Percentiles rank a stretch among this genome's conserved stretches.
Conservation (phyloP, 2,888 invertebrate genomes). For the Drymonia ruficornis region DNA sequence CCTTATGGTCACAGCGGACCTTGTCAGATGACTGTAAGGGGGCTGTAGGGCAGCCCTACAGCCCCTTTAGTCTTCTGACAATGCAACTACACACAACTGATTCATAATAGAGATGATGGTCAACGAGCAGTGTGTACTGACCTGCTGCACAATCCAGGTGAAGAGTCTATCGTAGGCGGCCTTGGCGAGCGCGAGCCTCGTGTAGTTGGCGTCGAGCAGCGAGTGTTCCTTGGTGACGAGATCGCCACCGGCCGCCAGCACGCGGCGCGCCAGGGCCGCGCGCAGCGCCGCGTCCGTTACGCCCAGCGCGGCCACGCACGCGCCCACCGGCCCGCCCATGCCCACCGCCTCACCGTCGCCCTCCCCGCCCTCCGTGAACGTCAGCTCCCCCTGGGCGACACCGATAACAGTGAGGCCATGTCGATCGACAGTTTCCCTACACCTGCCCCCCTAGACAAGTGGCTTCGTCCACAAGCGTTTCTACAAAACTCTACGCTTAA, state of each 20-base stretch:
- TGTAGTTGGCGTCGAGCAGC: slow-evolving; percentile 92
- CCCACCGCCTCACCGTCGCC: slow-evolving; percentile 86
- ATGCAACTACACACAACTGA: too few species aligned
- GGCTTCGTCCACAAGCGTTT: too few species aligned
- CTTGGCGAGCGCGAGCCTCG: slow-evolving; percentile 96
- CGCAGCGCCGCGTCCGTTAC: slow-evolving; percentile 88
- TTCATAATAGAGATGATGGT: too few species aligned
- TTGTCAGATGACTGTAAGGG: too few species aligned
- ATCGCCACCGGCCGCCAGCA: slow-evolving; percentile 95
- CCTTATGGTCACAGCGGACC: too few species aligned
- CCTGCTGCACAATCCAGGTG: slow-evolving; percentile 94
- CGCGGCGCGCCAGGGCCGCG: slow-evolving; percentile 92
- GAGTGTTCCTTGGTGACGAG: slow-evolving; percentile 92
- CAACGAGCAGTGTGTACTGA: too few species aligned
- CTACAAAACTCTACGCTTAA: too few species aligned
- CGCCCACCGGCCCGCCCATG: slow-evolving; percentile 71
- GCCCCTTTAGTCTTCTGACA: too few species aligned
- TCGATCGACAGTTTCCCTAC: too few species aligned
- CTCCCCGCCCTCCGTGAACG: slow-evolving; percentile 85
- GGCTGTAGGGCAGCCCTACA: too few species aligned
- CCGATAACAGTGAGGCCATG: too few species aligned
- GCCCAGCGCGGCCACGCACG: slow-evolving; percentile 80
- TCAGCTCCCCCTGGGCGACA: slow-evolving; percentile 80
- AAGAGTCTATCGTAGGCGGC: slow-evolving; percentile 98
- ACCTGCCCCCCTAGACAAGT: too few species aligned